Percentiles rank a stretch among this genome's conserved stretches.
Conservation (phyloP, 53 echinoderm and acorn worm species). For the Patiria pectinifera region DNA sequence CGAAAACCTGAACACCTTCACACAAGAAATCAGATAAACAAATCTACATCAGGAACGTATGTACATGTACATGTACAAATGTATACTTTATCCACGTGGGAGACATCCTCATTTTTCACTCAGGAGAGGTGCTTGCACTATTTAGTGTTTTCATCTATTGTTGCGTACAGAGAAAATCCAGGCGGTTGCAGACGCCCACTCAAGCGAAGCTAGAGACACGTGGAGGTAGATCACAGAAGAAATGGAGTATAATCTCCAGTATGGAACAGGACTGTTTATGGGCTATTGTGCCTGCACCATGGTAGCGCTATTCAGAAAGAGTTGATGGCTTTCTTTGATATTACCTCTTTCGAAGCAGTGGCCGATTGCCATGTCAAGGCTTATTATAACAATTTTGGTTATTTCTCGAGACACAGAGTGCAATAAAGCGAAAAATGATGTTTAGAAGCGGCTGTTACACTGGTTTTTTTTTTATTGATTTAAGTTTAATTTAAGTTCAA, state of each 20-base stretch:
- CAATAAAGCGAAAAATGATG: too few species aligned
- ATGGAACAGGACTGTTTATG: not conserved
- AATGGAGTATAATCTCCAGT: not conserved
- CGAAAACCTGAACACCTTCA: not conserved
- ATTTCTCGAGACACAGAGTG: too few species aligned
- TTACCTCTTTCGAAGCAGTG: not conserved
- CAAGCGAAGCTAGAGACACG: not conserved
- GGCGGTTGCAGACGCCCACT: not conserved
- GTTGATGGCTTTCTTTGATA: not conserved
- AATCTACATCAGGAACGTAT: not conserved
- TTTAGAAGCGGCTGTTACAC: too few species aligned
- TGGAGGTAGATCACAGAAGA: not conserved
- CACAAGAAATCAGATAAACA: too few species aligned
- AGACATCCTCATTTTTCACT: not conserved
- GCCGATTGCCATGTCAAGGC: not conserved
- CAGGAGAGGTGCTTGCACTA: conserved; percentile 4
- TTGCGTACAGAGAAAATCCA: not conserved
- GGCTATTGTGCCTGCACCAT: conserved; percentile 23
- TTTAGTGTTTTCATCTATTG: not conserved
- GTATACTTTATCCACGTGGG: not conserved
- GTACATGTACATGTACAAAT: not conserved
- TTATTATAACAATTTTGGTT: too few species aligned
- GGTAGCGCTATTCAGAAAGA: not conserved
- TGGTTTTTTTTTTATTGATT: too few species aligned
- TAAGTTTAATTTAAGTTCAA: too few species aligned